Evolutionary conservation across 2,113 vertebrate species (phyloP), one percentile per base, ranked within the genome.

Genomic region (Vicugna pacos): DNA sequence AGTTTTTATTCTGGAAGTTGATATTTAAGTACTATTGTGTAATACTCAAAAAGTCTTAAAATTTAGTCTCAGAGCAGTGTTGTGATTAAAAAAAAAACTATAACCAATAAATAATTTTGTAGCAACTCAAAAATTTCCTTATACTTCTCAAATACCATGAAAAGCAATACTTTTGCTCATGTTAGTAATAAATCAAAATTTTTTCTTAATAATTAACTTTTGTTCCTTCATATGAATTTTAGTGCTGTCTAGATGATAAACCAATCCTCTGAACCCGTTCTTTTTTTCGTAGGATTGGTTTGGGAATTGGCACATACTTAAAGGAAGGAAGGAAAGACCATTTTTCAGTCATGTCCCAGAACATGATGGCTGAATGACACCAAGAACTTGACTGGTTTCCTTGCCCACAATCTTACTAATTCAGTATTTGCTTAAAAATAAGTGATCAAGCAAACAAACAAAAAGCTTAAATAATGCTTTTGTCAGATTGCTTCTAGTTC

Each of bases 1-100:
- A 24, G 9, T 86, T 96, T 87, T 92, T 86, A 46, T 77, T 87
- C 26, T 92, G 24, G 38, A 91, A 92, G 69, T 32, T 90, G 62
- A 3, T 64, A 26, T 79, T 95, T 79, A 50, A 70, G 19, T 46
- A 50, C 56, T 79, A 42, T 3, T 50, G 14, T 24, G 13, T 46
- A 94, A 81, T 65, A 52, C 48, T 92, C 19, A 58, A 82, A 93
- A 90, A 28, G 9, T 2, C 35, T 95, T 75, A 85, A 77, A 89
- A n/a, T 90, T 69, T 86, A 79, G 80, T 85, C 14, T 86, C 5
- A 38, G 12, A 60, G 4, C 56, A 65, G 22, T 73, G 14, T 52
- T 86, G 42, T 46, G 6, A 86, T 76, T 81, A 73, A 75, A 35
- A 42, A 69, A 75, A 35, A 42, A 69, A 28, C 20, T 65, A 54